Evolutionary conservation across 1,140 invertebrate genomes (phyloP).

Genomic region (Idris sp.): DNA sequence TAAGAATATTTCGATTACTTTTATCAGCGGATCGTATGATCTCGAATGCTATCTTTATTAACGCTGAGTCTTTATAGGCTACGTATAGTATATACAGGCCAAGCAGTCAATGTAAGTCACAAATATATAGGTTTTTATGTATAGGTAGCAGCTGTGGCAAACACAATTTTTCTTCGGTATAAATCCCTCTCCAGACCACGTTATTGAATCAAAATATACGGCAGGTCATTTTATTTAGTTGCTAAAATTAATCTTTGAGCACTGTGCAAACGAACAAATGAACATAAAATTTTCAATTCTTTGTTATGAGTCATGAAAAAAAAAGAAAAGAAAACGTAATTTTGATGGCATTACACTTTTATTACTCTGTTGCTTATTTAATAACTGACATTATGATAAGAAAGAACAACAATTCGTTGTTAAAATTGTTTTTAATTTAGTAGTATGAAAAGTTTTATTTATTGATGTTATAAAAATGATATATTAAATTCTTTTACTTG

Average conservation of each 20-base stretch:
- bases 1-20: slow-evolving; percentile 21
- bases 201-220: slow-evolving; percentile 51
- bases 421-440: too few relatives aligned
- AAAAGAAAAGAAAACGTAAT: too few relatives aligned
- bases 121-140: slow-evolving; percentile 18
- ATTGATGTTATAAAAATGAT: too few relatives aligned
- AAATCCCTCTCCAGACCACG: slow-evolving; percentile 36
- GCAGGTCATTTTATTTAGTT: slow-evolving; percentile 43
- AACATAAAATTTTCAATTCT: slow-evolving; percentile 23
- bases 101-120: slow-evolving; percentile 17
- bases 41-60: slow-evolving; percentile 41
- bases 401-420: slow-evolving; percentile 2
- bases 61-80: slow-evolving; percentile 23
- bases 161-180: slow-evolving; percentile 41
- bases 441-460: too few relatives aligned
- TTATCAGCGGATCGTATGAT: slow-evolving; percentile 21
- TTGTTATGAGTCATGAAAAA: slow-evolving; percentile 20
- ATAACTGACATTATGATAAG: neutral
- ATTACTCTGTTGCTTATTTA: neutral
- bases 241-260: slow-evolving; percentile 30
- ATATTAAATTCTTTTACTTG: too few relatives aligned
- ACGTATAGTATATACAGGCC: slow-evolving; percentile 16
- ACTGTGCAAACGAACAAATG: slow-evolving; percentile 32
- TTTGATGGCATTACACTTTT: neutral
- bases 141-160: slow-evolving; percentile 40